phyloP scores from a whole-genome alignment of 2,797 vertebrate genomes.

The Epinephelus malabaricus region DNA sequence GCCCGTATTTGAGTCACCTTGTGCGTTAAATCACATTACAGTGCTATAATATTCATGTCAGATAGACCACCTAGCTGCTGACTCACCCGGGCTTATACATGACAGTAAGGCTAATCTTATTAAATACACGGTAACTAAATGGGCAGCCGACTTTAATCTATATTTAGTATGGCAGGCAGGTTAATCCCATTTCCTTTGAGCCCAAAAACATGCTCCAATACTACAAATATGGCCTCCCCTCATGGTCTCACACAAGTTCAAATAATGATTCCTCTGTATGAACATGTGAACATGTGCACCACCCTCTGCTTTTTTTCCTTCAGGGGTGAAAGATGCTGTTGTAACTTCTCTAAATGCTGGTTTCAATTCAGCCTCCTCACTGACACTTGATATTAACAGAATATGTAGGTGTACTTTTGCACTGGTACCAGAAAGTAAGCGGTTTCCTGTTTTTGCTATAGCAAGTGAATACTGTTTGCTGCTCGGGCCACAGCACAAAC shows the following conservation, averaged over 20 bases:
- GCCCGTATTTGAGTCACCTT: background rate
- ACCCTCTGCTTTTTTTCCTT: constrained; percentile 16
- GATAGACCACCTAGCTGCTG: too few species aligned
- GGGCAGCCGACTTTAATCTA: too few species aligned
- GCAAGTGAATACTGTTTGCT: background rate
- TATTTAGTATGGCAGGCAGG: constrained; percentile 8
- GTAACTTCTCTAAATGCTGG: constrained; percentile 61
- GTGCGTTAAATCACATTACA: background rate
- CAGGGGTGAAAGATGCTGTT: constrained; percentile 70
- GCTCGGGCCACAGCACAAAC: background rate
- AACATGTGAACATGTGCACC: constrained; percentile 39
- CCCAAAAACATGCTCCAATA: constrained; percentile 32
- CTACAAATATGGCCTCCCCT: constrained; percentile 33
- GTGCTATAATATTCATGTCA: constrained; percentile 11
- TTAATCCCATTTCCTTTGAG: constrained; percentile 61
- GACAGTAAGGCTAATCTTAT: too few species aligned
- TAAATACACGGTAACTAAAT: too few species aligned
- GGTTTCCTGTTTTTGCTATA: background rate
- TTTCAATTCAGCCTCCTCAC: constrained; percentile 21
- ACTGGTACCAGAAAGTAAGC: background rate
- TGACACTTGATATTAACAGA: constrained; percentile 5
- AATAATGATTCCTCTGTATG: constrained; percentile 72
- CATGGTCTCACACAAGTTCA: constrained; percentile 41
- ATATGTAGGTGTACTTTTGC: background rate
- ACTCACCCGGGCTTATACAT: too few species aligned